Evolutionary conservation across 2,888 invertebrate species (phyloP).

Genomic region (Antheraea assamensis): DNA sequence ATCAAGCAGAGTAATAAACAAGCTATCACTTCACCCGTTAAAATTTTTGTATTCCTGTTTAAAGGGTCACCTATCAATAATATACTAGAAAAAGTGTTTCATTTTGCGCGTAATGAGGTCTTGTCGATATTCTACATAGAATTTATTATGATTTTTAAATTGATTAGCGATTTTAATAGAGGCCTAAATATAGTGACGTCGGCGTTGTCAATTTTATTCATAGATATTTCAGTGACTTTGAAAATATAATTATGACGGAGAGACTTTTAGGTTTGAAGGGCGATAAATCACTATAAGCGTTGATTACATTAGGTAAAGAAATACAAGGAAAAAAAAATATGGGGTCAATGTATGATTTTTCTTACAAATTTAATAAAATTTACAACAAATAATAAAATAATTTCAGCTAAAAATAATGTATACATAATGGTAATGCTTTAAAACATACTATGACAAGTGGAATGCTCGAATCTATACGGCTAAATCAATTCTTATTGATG

Average conservation of each 20-base stretch:
- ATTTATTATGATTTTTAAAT: constrained; percentile 1
- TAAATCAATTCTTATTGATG: too few relatives aligned
- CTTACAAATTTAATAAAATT: too few relatives aligned
- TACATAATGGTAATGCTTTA: too few relatives aligned
- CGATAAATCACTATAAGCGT: not conserved
- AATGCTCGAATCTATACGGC: too few relatives aligned
- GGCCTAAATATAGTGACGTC: constrained; percentile 24
- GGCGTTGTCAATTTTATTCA: not conserved
- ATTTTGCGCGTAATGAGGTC: constrained; percentile 29
- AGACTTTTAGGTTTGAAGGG: not conserved
- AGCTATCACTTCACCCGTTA: not conserved
- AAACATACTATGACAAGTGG: too few relatives aligned
- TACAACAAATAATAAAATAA: too few relatives aligned
- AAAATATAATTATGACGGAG: too few relatives aligned
- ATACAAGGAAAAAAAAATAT: too few relatives aligned
- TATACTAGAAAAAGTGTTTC: constrained; percentile 27
- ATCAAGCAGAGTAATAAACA: not conserved
- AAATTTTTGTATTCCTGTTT: not conserved
- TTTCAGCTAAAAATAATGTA: too few relatives aligned
- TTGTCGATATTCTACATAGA: not conserved
- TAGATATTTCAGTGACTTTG: not conserved
- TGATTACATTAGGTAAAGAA: too few relatives aligned
- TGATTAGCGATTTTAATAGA: constrained; percentile 29
- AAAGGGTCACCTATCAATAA: constrained; percentile 11
- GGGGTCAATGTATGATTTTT: too few relatives aligned